A percentile compares a stretch with the other conserved stretches of the same genome.
phyloP scores from a whole-genome alignment of 2,113 vertebrate species.

The Rana temporaria region DNA sequence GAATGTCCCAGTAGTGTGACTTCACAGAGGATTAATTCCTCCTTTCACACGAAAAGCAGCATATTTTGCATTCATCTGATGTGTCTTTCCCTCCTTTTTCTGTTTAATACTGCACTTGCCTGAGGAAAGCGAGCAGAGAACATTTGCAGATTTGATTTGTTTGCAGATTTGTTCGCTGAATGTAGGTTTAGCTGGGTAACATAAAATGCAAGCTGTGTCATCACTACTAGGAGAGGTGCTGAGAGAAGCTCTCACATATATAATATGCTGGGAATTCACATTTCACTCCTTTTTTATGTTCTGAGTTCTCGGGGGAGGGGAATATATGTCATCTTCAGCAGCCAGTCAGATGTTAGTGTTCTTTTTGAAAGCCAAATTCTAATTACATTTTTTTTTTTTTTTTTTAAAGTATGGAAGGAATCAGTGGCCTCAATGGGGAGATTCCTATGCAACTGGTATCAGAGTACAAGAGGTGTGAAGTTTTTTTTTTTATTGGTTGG shows the following conservation, averaged over 20 bases:
- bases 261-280: not conserved
- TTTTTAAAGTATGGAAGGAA: too few species aligned
- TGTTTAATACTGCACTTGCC: not conserved
- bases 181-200: not conserved
- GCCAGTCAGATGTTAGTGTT: too few species aligned
- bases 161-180: not conserved
- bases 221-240: not conserved
- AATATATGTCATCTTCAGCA: too few species aligned
- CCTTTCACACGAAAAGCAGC: not conserved
- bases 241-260: not conserved
- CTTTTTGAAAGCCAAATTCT: too few species aligned
- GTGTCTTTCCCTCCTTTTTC: not conserved
- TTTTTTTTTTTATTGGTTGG: too few species aligned
- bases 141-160: not conserved
- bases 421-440: too few species aligned
- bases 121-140: not conserved
- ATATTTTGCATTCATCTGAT: conserved; percentile 8
- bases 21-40: conserved; percentile 8
- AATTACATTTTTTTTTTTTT: too few species aligned
- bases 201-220: not conserved
- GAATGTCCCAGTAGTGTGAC: not conserved
- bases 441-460: too few species aligned
- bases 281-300: not conserved
- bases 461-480: too few species aligned
- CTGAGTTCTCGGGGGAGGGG: too few species aligned